These are phyloP conservation scores for Lottia scabra DNA, from an alignment of 2,888 invertebrate genomes.

Conservation along the genomic window DNA sequence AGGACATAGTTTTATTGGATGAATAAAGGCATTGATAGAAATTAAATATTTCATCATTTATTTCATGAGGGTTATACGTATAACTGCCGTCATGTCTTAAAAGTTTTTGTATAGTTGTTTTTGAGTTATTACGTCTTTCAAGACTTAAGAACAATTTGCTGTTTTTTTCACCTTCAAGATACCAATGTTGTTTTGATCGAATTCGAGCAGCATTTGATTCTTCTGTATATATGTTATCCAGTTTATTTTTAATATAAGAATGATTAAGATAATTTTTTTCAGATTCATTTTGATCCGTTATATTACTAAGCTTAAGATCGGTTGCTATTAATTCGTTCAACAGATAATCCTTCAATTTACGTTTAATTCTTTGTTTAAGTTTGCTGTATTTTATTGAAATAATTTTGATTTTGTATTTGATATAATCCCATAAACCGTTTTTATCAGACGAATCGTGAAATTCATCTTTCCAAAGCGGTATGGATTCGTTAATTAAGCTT, in stretches of 20 bases:
- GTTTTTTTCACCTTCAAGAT: neutral
- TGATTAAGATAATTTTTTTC: no score
- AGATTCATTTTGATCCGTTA: no score
- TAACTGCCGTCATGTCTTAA: neutral
- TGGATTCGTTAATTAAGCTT: neutral
- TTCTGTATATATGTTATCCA: neutral
- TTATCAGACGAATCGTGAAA: neutral
- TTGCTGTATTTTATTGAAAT: neutral
- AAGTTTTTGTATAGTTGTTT: neutral
- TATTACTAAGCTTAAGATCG: no score
- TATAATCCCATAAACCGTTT: neutral
- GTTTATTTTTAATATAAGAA: neutral
- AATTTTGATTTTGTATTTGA: neutral
- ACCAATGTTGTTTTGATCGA: neutral
- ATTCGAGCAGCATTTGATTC: neutral
- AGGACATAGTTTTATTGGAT: neutral
- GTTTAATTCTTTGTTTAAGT: neutral
- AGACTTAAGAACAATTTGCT: neutral
- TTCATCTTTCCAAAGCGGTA: neutral
- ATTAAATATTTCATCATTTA: neutral
- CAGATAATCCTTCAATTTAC: neutral
- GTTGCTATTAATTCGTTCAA: neutral
- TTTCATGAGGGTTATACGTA: neutral
- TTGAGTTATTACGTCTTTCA: neutral
- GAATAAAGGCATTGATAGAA: neutral